A percentile compares a stretch with the other conserved stretches of the same genome.
These are phyloP conservation scores for Triplophysa dalaica DNA, from an alignment of 2,113 vertebrate species.

Conservation along the genomic window DNA sequence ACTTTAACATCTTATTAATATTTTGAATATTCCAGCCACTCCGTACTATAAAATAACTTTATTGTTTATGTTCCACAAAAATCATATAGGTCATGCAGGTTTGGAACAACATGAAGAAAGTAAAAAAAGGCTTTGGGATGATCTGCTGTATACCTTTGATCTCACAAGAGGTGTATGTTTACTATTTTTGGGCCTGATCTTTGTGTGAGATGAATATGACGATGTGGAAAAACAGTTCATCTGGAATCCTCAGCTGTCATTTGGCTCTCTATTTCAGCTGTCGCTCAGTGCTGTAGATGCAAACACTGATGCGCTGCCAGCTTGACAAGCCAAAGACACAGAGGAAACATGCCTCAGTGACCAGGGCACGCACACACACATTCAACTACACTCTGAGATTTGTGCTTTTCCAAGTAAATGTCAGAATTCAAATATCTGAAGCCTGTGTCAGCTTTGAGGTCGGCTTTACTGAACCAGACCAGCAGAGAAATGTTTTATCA, in stretches of 20 bases:
- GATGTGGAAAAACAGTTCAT: slow-evolving; percentile 20
- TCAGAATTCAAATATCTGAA: slow-evolving; percentile 16
- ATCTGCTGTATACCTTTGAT: background rate
- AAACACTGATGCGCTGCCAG: slow-evolving; percentile 28
- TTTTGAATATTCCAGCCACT: too few relatives aligned
- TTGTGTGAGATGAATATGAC: slow-evolving; percentile 2
- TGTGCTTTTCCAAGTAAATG: slow-evolving; percentile 15
- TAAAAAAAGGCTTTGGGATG: background rate
- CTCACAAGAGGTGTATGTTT: background rate
- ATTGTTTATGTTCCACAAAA: background rate
- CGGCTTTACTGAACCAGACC: background rate
- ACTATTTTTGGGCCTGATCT: background rate
- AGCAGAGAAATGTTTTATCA: too few relatives aligned
- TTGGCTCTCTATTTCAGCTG: slow-evolving; percentile 30
- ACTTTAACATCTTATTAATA: too few relatives aligned
- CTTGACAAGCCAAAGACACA: slow-evolving; percentile 26
- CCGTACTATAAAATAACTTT: too few relatives aligned
- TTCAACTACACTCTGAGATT: slow-evolving; percentile 24
- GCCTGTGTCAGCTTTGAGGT: slow-evolving; percentile 1
- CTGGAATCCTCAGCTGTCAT: slow-evolving; percentile 35
- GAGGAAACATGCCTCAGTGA: slow-evolving; percentile 26
- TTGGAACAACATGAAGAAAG: background rate
- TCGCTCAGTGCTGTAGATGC: slow-evolving; percentile 1
- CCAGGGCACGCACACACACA: slow-evolving; percentile 24
- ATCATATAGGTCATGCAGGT: background rate